These are phyloP conservation scores for Drosophila ficusphila DNA, from an alignment of 1,140 invertebrate genomes.

Conservation along the genomic window DNA sequence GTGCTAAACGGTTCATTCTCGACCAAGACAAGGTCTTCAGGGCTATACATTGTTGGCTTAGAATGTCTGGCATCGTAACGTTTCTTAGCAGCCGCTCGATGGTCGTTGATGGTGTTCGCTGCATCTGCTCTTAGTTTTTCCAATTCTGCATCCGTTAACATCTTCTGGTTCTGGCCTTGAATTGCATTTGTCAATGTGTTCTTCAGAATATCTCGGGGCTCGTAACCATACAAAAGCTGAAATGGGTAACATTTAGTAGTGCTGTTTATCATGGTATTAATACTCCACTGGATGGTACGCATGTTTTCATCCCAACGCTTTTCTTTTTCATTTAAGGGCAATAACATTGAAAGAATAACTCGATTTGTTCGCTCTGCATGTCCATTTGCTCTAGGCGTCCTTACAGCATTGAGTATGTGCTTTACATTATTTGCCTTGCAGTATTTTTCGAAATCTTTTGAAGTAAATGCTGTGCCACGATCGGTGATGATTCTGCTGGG, in stretches of 20 bases:
- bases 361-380: neutral
- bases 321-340: neutral
- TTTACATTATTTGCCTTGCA: conserved; percentile 8
- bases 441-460: conserved; percentile 7
- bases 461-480: neutral
- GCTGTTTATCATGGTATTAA: neutral
- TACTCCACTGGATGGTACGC: no score
- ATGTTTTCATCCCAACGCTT: no score
- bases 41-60: conserved; percentile 5
- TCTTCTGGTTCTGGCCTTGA: neutral
- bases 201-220: neutral
- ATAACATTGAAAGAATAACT: neutral
- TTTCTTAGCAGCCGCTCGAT: conserved; percentile 7
- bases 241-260: conserved; percentile 1
- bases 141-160: no score
- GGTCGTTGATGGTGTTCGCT: no score
- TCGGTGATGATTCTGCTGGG: conserved; percentile 3
- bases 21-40: conserved; percentile 11
- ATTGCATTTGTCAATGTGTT: neutral
- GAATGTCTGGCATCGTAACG: conserved; percentile 12
- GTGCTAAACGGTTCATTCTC: conserved; percentile 15
- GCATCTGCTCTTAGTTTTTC: no score
- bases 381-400: conserved; percentile 6
- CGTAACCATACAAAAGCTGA: neutral
- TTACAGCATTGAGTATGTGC: conserved; percentile 1